Percentiles rank a stretch among this genome's conserved stretches.
Conservation (phyloP, 2,797 vertebrate genomes). For the Etheostoma nigrum region DNA sequence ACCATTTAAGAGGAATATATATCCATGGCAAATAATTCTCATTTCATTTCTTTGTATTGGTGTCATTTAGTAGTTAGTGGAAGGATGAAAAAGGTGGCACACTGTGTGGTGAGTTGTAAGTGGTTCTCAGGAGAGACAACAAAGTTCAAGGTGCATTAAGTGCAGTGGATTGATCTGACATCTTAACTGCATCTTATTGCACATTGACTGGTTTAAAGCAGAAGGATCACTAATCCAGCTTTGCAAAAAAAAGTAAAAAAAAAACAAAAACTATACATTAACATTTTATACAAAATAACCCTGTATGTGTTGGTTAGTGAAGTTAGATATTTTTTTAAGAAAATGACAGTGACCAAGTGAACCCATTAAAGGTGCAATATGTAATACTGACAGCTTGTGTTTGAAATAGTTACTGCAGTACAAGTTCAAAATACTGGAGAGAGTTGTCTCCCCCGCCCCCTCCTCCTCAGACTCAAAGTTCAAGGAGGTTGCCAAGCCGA, state of each 20-base stretch:
- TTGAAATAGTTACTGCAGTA: no score
- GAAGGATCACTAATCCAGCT: constrained; percentile 14
- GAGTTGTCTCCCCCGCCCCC: no score
- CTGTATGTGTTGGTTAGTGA: constrained; percentile 18
- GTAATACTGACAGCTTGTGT: no score
- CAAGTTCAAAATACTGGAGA: no score
- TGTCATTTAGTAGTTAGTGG: constrained; percentile 25
- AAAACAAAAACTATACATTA: not conserved
- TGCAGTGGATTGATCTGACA: constrained; percentile 5
- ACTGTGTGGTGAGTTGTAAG: not conserved
- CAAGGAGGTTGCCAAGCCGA: no score
- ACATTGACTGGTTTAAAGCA: constrained; percentile 13
- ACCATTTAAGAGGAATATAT: constrained; percentile 1
- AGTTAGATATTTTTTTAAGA: constrained; percentile 16
- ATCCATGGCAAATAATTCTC: not conserved
- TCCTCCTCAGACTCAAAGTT: no score
- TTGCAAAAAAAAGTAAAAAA: constrained; percentile 26
- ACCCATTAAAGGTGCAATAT: constrained; percentile 10
- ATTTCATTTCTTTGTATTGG: constrained; percentile 15
- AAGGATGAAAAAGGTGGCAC: not conserved
- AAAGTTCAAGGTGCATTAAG: constrained; percentile 6
- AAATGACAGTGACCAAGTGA: constrained; percentile 31
- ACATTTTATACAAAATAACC: not conserved
- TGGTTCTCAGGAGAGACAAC: not conserved
- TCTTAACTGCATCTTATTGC: constrained; percentile 4